Evolutionary conservation across 2,888 invertebrate genomes (phyloP), one percentile per base, ranked within the genome.

Genomic region (Mylabris sibirica): DNA sequence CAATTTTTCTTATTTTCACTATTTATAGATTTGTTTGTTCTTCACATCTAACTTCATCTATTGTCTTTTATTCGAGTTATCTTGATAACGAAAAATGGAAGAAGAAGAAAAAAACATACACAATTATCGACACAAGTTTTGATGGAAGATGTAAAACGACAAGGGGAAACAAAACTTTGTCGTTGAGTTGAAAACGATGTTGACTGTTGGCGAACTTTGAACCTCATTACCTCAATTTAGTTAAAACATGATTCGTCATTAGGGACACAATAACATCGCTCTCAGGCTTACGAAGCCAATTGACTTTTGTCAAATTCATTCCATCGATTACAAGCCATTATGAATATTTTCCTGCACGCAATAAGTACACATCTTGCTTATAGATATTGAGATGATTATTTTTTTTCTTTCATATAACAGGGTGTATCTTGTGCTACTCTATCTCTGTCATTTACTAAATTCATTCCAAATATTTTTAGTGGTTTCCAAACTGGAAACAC

Each of bases 151-250:
- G 49, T 2, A 20, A 49, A 11, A 30, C 38, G 57, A 24, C 3
- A 12, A 24, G 6, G 57, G 24, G n/a, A 63, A 44, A 59, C 61
- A 65, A 74, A 74, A 77, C 74, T 77, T 76, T 57, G 57, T 26
- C 57, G 57, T 75, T 69, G 65, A 74, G 74, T 66, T 74, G 74
- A 74, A 75, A 74, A 72, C 75, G 68, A 74, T 75, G 77, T 79
- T 77, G 75, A 76, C 70, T 76, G 74, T 75, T 76, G 74, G 75
- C 74, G 77, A 80, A 79, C 77, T 81, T 79, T 77, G 78, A 75
- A 78, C 80, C 82, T 83, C 82, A 83, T 83, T 83, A 83, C 80
- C 83, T 79, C 79, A 83, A 83, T 83, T 82, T 82, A 81, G 81
- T 80, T 83, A 79, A 83, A 82, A 81, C 82, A 83, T 83, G 83